Base-by-base conservation (phyloP, 2,797 vertebrate species). In the Macrochelys suwanniensis region DNA sequence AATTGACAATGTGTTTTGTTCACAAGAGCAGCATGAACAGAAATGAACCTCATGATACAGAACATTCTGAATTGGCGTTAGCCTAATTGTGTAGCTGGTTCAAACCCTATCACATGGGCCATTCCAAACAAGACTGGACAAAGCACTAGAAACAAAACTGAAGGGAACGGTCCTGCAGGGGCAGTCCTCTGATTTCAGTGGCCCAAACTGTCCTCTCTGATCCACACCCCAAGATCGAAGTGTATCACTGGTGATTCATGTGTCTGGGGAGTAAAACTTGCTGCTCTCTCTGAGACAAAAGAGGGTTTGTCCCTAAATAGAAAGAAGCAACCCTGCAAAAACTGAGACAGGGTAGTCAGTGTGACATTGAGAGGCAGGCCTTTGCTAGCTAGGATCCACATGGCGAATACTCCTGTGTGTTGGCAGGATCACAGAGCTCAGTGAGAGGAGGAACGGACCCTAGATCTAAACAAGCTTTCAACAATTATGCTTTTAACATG, bases 131-230 rank as follows among this genome's bases (percentile, higher is more conserved):
- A 88, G 21, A 77, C 2, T 25, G 82, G 31, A 53, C 45, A 53
- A 53, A 85, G 33, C 51, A n/a, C 53, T 5, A 1, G 33, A 83
- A 84, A 74, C 77, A 61, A 47, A 47, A 77, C 7, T 28, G 85
- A 1, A 74, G 45, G 76, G 71, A 88, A 54, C 50, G 77, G 53
- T 59, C 85, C 61, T 85, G 57, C 42, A 1, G 31, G 71, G 81
- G 79, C 77, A 57, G 19, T 5, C 37, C 77, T 77, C 91, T 79
- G 61, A 85, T 95, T 97, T 94, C 90, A 95, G 74, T 89, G 71
- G 90, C 89, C 85, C 74, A 94, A 26, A 37, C 92, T 94, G 88
- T 82, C 95, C 95, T 89, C 91, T 93, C 87, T 93, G 91, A 84
- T 87, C 83, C 92, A 82, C 57, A 16, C 42, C 9, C 82, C 89